Conservation (phyloP, 2,113 vertebrate species). For the Felis chaus region DNA sequence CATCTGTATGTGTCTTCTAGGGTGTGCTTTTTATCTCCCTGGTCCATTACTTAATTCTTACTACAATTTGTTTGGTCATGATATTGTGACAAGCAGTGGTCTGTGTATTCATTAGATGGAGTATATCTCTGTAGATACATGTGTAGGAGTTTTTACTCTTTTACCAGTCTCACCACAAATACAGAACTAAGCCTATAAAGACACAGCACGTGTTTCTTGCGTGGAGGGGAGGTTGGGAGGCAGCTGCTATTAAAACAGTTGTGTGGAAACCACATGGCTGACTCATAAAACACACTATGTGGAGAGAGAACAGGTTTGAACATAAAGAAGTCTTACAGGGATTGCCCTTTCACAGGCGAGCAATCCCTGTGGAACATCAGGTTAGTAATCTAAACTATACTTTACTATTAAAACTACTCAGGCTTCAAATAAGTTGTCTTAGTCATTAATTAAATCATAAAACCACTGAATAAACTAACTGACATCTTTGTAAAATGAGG, state of each 20-base stretch:
- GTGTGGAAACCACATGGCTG: background rate
- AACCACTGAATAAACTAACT: constrained; percentile 73
- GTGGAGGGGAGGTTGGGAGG: background rate
- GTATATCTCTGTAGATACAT: background rate
- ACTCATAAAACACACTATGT: background rate
- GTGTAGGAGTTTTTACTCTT: background rate
- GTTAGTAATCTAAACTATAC: constrained; percentile 73
- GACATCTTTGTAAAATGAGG: constrained; percentile 73
- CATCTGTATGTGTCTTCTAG: background rate
- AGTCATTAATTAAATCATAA: constrained; percentile 81
- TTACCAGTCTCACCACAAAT: background rate
- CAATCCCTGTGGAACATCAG: constrained; percentile 62
- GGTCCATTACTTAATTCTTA: background rate
- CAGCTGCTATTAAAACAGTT: background rate
- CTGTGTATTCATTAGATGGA: background rate
- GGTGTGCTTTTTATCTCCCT: background rate
- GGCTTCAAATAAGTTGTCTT: constrained; percentile 74
- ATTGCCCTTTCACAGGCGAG: constrained; percentile 65
- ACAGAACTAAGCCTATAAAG: background rate
- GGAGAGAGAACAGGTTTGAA: constrained; percentile 30
- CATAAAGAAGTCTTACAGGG: constrained; percentile 37
- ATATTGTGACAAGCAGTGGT: background rate
- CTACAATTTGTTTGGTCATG: background rate
- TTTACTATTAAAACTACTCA: constrained; percentile 67
- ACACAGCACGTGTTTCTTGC: background rate